These are phyloP conservation scores for Tricholaema leucomelas DNA, from an alignment of 2,113 vertebrate genomes.

Conservation along the genomic window DNA sequence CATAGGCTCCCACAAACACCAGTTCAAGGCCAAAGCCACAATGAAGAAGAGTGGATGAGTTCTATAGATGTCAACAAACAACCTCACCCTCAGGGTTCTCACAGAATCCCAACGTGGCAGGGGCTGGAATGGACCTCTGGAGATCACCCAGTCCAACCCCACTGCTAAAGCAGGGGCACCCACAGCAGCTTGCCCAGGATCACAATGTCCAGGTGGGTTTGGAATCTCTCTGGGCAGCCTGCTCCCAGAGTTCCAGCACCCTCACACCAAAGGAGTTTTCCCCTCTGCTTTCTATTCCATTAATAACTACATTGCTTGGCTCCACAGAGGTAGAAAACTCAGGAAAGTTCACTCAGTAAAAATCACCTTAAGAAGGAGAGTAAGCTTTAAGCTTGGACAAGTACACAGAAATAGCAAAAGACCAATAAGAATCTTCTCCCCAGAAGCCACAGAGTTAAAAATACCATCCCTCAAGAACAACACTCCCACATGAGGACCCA, in stretches of 20 bases:
- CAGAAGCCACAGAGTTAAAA: conserved; percentile 4
- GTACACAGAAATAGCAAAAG: not conserved
- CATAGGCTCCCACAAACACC: not conserved
- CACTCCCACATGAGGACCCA: not conserved
- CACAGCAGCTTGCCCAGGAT: no score
- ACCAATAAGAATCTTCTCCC: not conserved
- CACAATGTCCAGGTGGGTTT: no score
- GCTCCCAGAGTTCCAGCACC: no score
- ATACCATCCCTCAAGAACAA: not conserved
- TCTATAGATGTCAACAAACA: not conserved
- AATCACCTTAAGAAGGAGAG: not conserved
- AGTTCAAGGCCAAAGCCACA: not conserved
- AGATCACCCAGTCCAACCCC: no score
- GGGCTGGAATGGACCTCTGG: no score
- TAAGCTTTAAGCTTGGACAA: not conserved
- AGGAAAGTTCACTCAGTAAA: not conserved
- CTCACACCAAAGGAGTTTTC: no score
- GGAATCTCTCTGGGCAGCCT: no score
- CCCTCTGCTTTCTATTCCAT: not conserved
- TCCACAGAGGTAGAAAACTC: not conserved
- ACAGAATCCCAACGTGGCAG: no score
- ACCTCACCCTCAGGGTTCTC: not conserved
- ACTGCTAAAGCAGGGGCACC: no score
- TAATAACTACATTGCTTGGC: not conserved
- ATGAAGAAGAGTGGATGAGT: not conserved